Conservation (phyloP, 2,888 invertebrate genomes). For the Sphaerophoria taeniata region DNA sequence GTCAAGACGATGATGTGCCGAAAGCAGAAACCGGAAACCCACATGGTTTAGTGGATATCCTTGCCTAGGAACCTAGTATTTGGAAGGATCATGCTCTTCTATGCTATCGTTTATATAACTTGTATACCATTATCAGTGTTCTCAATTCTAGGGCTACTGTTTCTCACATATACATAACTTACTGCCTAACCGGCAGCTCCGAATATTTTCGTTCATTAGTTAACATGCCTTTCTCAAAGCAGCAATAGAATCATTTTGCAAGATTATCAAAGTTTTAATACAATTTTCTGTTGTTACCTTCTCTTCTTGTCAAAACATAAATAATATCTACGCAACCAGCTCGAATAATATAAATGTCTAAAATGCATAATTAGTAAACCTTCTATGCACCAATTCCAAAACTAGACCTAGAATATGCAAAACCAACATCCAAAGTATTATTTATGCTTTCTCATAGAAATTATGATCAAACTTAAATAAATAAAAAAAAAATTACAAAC, state of each 20-base stretch:
- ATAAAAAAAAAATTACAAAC: slow-evolving; percentile 45
- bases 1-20: no score
- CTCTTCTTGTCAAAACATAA: neutral
- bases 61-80: no score
- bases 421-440: slow-evolving; percentile 32
- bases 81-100: no score
- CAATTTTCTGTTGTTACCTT: neutral
- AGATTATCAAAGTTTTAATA: slow-evolving; percentile 1
- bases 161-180: no score
- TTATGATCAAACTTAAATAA: slow-evolving; percentile 18
- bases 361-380: slow-evolving; percentile 23
- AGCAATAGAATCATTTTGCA: slow-evolving; percentile 12
- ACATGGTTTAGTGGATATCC: no score
- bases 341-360: slow-evolving; percentile 7
- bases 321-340: neutral
- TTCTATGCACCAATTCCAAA: slow-evolving; percentile 43
- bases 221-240: no score
- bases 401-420: slow-evolving; percentile 3
- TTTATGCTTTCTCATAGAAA: slow-evolving; percentile 38
- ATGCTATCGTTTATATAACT: no score
- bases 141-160: no score
- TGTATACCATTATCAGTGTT: no score
- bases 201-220: no score
- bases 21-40: no score
- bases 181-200: no score